Conservation (phyloP, 2,113 vertebrate genomes). For the Odontesthes bonariensis region DNA sequence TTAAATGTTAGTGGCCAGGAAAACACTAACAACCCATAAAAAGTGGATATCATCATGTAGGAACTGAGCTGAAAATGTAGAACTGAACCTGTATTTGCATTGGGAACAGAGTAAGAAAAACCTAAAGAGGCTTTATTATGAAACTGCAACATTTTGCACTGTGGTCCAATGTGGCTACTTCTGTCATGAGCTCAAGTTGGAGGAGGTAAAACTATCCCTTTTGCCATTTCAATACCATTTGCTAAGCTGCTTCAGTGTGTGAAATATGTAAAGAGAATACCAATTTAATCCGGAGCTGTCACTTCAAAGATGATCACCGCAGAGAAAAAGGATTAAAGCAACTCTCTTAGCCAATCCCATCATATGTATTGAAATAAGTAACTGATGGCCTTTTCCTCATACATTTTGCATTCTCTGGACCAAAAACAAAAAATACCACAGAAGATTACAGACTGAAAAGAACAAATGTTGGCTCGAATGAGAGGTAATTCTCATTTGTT, state of each 20-base stretch:
- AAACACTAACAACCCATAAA: no score
- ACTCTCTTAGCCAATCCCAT: slow-evolving; percentile 2
- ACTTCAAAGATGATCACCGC: slow-evolving; percentile 40
- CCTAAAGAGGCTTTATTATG: no score
- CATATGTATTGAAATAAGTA: not conserved
- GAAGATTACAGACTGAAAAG: not conserved
- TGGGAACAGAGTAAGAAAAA: no score
- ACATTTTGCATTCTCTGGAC: not conserved
- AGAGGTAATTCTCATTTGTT: not conserved
- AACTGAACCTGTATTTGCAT: no score
- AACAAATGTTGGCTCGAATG: not conserved
- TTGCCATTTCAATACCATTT: slow-evolving; percentile 9
- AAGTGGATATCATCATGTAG: no score
- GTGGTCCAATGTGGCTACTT: no score
- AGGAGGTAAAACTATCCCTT: not conserved
- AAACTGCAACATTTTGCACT: no score
- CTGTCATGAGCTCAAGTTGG: no score
- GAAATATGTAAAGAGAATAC: slow-evolving; percentile 42
- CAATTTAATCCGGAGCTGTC: slow-evolving; percentile 29
- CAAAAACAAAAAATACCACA: not conserved
- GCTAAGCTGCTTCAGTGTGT: slow-evolving; percentile 12
- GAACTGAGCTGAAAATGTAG: no score
- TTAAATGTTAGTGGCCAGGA: no score
- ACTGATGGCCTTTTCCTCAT: not conserved
- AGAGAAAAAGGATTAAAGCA: slow-evolving; percentile 33